Evolutionary conservation across 2,888 invertebrate species (phyloP).

Genomic region (Chalcis sispes): DNA sequence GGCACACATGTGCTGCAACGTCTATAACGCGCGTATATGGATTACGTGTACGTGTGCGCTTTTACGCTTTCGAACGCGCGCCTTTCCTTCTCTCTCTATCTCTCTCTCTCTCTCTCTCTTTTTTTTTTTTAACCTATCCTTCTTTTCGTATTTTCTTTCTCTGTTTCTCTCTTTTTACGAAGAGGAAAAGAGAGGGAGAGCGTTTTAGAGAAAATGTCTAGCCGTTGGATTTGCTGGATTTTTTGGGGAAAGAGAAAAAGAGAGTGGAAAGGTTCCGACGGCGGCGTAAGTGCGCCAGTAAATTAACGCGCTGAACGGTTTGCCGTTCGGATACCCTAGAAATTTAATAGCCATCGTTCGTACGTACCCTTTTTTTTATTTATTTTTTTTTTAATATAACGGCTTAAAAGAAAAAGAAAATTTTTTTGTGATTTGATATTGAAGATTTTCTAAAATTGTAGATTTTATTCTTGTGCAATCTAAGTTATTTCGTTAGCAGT

Average conservation of each 20-base stretch:
- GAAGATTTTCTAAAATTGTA: no score
- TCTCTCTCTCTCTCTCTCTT: constrained; percentile 8
- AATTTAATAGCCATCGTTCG: no score
- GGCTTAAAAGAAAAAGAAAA: no score
- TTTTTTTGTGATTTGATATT: no score
- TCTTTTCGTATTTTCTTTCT: constrained; percentile 28
- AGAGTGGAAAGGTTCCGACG: no score
- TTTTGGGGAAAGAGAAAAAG: no score
- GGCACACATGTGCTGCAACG: no score
- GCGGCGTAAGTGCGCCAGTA: constrained; percentile 39
- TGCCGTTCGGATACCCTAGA: no score
- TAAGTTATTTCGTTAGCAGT: no score
- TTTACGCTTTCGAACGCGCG: constrained; percentile 43
- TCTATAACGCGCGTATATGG: constrained; percentile 45
- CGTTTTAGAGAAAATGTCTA: constrained; percentile 52
- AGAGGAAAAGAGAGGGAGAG: constrained; percentile 27
- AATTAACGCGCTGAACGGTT: constrained; percentile 40
- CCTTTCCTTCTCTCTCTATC: not conserved
- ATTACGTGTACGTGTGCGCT: constrained; percentile 27
- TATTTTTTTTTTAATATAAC: no score
- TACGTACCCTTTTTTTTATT: no score
- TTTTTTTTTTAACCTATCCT: constrained; percentile 17
- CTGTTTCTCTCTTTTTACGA: constrained; percentile 29
- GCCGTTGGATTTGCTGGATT: constrained; percentile 9
- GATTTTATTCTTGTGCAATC: no score